Percentiles rank a stretch among this genome's conserved stretches.
phyloP scores from a whole-genome alignment of 2,888 invertebrate species.

The Flexamia atlantica region DNA sequence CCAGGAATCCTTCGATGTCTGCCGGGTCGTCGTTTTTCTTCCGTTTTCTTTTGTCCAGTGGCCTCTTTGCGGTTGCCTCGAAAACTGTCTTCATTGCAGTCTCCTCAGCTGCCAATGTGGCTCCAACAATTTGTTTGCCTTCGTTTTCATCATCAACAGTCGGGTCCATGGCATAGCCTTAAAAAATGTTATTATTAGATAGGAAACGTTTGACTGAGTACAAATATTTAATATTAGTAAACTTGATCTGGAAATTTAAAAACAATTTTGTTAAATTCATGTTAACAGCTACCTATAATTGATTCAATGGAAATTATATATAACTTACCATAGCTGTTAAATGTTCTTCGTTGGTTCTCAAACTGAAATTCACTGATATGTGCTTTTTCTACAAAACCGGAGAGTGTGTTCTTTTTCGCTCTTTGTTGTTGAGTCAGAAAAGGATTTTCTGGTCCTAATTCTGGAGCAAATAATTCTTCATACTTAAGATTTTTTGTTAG shows the following conservation, averaged over 20 bases:
- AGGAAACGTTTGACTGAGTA: too few species aligned
- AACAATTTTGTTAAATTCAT: too few species aligned
- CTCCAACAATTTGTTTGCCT: conserved; percentile 78
- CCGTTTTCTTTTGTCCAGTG: conserved; percentile 89
- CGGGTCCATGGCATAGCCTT: conserved; percentile 95
- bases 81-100: conserved; percentile 92
- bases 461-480: conserved; percentile 96
- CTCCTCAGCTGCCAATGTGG: conserved; percentile 84
- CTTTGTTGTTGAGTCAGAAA: conserved; percentile 93
- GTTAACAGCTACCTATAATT: too few species aligned
- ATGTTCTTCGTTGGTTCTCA: conserved; percentile 96
- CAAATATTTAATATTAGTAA: too few species aligned
- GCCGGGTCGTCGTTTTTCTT: conserved; percentile 92
- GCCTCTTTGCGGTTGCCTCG: conserved; percentile 86
- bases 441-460: conserved; percentile 95
- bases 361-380: conserved; percentile 98
- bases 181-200: too few species aligned
- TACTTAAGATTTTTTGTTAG: conserved; percentile 94
- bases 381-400: conserved; percentile 96
- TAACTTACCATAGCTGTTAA: conserved; percentile 88
- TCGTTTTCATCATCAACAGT: conserved; percentile 83
- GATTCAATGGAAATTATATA: too few species aligned
- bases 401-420: conserved; percentile 92
- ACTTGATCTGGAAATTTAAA: too few species aligned
- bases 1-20: conserved; percentile 96